These are phyloP conservation scores for Eurypyga helias DNA, from an alignment of 2,113 vertebrate species.

Conservation along the genomic window DNA sequence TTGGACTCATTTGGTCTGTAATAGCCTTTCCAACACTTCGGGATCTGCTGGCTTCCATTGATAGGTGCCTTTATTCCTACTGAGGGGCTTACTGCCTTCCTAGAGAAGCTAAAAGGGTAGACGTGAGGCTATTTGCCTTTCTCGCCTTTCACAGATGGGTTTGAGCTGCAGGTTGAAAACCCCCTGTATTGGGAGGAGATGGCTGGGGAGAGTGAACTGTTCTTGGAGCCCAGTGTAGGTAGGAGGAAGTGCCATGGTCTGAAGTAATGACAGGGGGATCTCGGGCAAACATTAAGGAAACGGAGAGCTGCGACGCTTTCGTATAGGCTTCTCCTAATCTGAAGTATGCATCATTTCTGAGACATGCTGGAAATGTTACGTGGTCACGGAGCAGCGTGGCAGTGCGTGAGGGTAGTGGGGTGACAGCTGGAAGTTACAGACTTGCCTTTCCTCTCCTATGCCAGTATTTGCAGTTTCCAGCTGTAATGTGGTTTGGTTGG, in stretches of 20 bases:
- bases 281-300: background rate
- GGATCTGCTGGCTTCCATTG: background rate
- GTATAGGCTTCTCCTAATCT: background rate
- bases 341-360: background rate
- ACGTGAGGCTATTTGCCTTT: fast-evolving
- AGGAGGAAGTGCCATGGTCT: background rate
- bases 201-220: background rate
- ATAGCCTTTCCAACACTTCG: fast-evolving
- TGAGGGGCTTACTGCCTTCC: background rate
- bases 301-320: background rate
- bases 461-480: background rate
- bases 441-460: background rate
- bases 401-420: fast-evolving
- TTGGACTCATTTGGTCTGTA: background rate
- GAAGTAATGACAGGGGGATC: background rate
- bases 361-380: fast-evolving
- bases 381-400: background rate
- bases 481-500: background rate
- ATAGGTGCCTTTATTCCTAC: background rate
- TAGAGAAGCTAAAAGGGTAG: background rate
- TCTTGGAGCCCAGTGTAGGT: background rate
- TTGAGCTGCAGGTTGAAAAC: background rate
- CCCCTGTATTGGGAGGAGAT: background rate
- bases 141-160: background rate
- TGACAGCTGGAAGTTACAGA: background rate